A percentile compares a stretch with the other conserved stretches of the same genome.
These are phyloP conservation scores for Lamprologus speciosus DNA, from an alignment of 2,113 vertebrate species.

Conservation along the genomic window DNA sequence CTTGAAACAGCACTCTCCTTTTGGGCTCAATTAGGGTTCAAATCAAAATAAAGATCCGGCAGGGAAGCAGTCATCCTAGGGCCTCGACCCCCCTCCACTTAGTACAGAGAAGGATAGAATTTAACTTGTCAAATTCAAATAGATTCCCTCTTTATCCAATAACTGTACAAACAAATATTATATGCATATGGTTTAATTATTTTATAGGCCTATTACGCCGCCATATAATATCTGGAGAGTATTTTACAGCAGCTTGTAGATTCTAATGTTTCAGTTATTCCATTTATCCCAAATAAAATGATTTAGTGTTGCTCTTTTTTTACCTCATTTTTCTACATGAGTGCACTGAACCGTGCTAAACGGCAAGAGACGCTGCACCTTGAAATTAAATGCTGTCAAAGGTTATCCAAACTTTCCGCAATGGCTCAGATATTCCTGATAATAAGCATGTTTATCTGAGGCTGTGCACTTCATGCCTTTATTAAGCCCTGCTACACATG, in stretches of 20 bases:
- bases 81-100: not conserved
- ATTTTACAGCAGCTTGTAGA: not conserved
- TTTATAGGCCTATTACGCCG: not conserved
- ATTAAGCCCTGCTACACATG: not conserved
- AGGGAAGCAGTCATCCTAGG: not conserved
- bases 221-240: not conserved
- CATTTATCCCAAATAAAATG: not conserved
- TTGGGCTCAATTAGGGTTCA: conserved; percentile 83
- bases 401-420: conserved; percentile 24
- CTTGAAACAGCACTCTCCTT: conserved; percentile 63
- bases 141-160: not conserved
- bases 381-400: not conserved
- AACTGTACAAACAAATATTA: not conserved
- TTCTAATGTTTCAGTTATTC: not conserved
- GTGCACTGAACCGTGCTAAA: not conserved
- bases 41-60: conserved; percentile 66
- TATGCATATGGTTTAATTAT: not conserved
- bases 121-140: not conserved
- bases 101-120: not conserved
- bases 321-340: not conserved
- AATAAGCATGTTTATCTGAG: not conserved
- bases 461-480: not conserved
- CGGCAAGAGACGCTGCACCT: not conserved
- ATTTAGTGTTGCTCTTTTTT: not conserved
- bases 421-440: not conserved